Percentiles rank a stretch among this genome's conserved stretches.
These are phyloP conservation scores for Hyles lineata DNA, from an alignment of 2,888 invertebrate genomes.

Conservation along the genomic window DNA sequence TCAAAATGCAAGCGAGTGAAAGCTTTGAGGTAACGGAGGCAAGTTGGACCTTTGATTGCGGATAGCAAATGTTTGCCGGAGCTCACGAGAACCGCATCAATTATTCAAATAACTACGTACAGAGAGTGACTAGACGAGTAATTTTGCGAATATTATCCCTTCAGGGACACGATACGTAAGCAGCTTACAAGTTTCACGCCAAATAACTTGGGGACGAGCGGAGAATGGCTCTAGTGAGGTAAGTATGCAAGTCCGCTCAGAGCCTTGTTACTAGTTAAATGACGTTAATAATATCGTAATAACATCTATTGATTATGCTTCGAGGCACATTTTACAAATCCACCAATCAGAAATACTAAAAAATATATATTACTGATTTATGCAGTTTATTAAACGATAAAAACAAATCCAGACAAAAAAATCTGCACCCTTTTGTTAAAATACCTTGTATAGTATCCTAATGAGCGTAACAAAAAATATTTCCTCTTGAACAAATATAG, in stretches of 20 bases:
- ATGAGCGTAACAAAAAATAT: neutral
- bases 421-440: no score
- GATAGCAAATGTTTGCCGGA: constrained; percentile 77
- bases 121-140: constrained; percentile 68
- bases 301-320: constrained; percentile 62
- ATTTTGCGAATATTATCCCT: constrained; percentile 75
- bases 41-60: constrained; percentile 78
- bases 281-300: constrained; percentile 69
- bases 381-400: no score
- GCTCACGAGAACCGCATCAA: constrained; percentile 75
- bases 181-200: constrained; percentile 75
- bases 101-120: constrained; percentile 79
- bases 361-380: no score
- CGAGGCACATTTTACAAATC: neutral
- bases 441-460: no score
- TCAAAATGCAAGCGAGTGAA: constrained; percentile 54
- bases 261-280: constrained; percentile 55
- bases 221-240: constrained; percentile 57
- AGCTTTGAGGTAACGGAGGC: constrained; percentile 57
- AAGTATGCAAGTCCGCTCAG: constrained; percentile 57
- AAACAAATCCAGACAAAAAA: no score
- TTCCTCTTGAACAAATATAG: neutral
- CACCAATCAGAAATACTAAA: neutral
- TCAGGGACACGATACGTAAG: constrained; percentile 69
- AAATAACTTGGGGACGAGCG: constrained; percentile 68